These are phyloP conservation scores for Pogonomyrmex californicus DNA, from an alignment of 1,140 invertebrate species.

Conservation along the genomic window DNA sequence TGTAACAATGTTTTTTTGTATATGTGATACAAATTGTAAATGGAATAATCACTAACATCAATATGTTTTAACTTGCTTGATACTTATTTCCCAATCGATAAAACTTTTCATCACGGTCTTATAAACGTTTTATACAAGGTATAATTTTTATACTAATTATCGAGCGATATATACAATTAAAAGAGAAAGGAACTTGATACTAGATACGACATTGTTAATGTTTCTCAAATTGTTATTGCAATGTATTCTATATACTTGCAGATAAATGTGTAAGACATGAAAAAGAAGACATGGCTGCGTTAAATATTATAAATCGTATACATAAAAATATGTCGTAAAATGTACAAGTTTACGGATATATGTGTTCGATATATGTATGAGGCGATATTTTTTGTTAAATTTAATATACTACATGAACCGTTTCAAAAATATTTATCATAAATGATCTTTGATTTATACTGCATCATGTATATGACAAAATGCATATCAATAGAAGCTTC, in stretches of 20 bases:
- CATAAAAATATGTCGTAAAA: slow-evolving; percentile 21
- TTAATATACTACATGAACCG: not conserved
- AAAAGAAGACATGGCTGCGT: slow-evolving; percentile 22
- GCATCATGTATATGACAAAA: slow-evolving; percentile 36
- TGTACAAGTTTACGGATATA: slow-evolving; percentile 13
- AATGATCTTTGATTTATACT: slow-evolving; percentile 40
- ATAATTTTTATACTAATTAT: slow-evolving; percentile 67
- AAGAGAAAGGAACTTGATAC: slow-evolving; percentile 25
- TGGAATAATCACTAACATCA: not conserved
- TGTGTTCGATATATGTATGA: slow-evolving; percentile 5
- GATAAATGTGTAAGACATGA: slow-evolving; percentile 33
- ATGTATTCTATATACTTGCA: slow-evolving; percentile 30
- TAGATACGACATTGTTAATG: slow-evolving; percentile 54
- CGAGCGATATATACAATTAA: not conserved
- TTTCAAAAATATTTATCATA: not conserved
- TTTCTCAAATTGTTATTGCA: slow-evolving; percentile 31
- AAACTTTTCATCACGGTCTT: slow-evolving; percentile 11
- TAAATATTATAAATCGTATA: slow-evolving; percentile 49
- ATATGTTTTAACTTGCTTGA: not conserved
- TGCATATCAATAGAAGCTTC: slow-evolving; percentile 69
- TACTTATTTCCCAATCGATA: not conserved
- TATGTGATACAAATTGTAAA: not conserved
- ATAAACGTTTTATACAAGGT: slow-evolving; percentile 61
- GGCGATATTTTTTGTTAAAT: slow-evolving; percentile 31
- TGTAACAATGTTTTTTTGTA: slow-evolving; percentile 44